These are phyloP conservation scores for Orius insidiosus DNA, from an alignment of 1,140 invertebrate species.

Conservation along the genomic window DNA sequence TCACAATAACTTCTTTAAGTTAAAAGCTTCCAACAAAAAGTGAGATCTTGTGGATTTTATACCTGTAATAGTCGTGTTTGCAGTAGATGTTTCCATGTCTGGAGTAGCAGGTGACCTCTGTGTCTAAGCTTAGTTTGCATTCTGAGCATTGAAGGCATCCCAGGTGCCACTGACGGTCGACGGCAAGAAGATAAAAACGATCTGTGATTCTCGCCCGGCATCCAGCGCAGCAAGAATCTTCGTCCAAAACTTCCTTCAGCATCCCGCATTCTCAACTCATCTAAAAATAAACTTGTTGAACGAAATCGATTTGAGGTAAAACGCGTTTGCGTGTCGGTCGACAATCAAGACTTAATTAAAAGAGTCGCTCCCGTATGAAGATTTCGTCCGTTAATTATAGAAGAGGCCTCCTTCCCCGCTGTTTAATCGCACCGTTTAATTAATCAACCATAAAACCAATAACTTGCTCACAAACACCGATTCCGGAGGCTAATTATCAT, in stretches of 20 bases:
- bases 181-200: slow-evolving; percentile 66
- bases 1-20: no score
- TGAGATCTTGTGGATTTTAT: slow-evolving; percentile 12
- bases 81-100: slow-evolving; percentile 83
- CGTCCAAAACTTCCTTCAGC: slow-evolving; percentile 13
- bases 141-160: slow-evolving; percentile 72
- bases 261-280: slow-evolving; percentile 9
- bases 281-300: no score
- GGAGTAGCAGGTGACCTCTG: slow-evolving; percentile 76
- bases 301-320: no score
- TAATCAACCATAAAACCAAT: no score
- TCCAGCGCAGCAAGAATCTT: slow-evolving; percentile 30
- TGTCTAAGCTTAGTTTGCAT: slow-evolving; percentile 66
- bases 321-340: no score
- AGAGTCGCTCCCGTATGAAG: no score
- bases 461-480: background rate
- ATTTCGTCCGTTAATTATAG: no score
- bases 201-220: slow-evolving; percentile 38
- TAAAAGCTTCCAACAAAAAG: background rate
- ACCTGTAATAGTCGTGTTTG: slow-evolving; percentile 92
- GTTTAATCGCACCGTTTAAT: no score
- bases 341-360: no score
- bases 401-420: no score
- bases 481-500: no score
- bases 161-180: slow-evolving; percentile 78